phyloP scores from a whole-genome alignment of 2,888 invertebrate species.

The Tachina grossa region DNA sequence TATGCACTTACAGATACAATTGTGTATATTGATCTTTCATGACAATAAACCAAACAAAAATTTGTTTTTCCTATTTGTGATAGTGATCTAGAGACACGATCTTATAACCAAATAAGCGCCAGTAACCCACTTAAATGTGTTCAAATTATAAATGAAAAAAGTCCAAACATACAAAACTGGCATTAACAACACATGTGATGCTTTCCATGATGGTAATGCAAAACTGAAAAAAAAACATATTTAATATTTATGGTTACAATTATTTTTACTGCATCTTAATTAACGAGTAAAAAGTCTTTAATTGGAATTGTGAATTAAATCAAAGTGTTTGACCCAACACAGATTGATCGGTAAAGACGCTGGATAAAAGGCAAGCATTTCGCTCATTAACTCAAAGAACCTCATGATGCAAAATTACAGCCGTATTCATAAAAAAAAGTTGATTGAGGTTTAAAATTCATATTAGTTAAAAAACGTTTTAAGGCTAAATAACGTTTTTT shows the following conservation, averaged over 20 bases:
- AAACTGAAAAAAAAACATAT: not conserved
- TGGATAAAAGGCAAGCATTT: no score
- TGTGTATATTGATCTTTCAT: constrained; percentile 31
- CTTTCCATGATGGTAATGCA: constrained; percentile 22
- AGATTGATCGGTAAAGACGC: no score
- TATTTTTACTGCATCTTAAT: no score
- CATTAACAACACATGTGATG: constrained; percentile 39
- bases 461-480: no score
- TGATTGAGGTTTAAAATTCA: no score
- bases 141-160: constrained; percentile 52
- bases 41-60: constrained; percentile 32
- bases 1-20: not conserved
- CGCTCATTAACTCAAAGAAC: no score
- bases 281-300: no score
- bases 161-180: constrained; percentile 16
- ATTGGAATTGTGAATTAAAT: no score
- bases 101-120: constrained; percentile 74
- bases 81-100: constrained; percentile 74
- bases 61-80: constrained; percentile 70
- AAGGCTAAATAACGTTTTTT: no score
- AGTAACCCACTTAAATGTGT: constrained; percentile 73
- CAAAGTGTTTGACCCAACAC: no score
- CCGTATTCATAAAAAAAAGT: no score
- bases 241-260: not conserved
- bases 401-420: no score